A percentile compares a stretch with the other conserved stretches of the same genome.
Evolutionary conservation across 1,140 invertebrate species (phyloP).

Genomic region (Rhagoletis zephyria): DNA sequence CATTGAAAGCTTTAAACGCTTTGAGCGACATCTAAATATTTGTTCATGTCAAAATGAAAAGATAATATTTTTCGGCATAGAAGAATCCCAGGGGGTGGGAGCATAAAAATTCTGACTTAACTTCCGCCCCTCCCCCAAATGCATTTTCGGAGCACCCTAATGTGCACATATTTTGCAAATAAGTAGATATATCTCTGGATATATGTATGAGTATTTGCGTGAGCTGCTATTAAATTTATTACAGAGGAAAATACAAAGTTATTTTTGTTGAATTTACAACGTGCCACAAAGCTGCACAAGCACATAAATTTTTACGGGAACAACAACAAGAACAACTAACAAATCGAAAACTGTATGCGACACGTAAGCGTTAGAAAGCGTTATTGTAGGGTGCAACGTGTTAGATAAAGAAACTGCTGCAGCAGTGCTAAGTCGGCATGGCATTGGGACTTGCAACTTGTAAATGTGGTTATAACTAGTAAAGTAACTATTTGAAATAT

Average conservation of each 20-base stretch:
- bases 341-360: not conserved
- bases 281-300: constrained; percentile 47
- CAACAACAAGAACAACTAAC: constrained; percentile 15
- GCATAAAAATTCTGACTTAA: too few species aligned
- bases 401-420: not conserved
- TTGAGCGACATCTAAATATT: too few species aligned
- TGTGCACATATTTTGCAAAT: too few species aligned
- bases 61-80: too few species aligned
- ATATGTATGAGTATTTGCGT: not conserved
- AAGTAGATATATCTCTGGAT: too few species aligned
- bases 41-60: too few species aligned
- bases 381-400: not conserved
- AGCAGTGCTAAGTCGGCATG: not conserved
- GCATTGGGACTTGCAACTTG: constrained; percentile 29
- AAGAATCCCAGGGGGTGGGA: too few species aligned
- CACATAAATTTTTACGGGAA: constrained; percentile 37
- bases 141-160: too few species aligned
- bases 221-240: constrained; percentile 41
- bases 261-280: constrained; percentile 47
- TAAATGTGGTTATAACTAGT: constrained; percentile 32
- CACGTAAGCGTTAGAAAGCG: not conserved
- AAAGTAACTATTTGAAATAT: constrained; percentile 49
- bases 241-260: constrained; percentile 48
- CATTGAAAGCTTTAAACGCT: too few species aligned
- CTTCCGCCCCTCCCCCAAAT: too few species aligned